Conservation (phyloP, 1,140 invertebrate species). For the Oscheius sp. region DNA sequence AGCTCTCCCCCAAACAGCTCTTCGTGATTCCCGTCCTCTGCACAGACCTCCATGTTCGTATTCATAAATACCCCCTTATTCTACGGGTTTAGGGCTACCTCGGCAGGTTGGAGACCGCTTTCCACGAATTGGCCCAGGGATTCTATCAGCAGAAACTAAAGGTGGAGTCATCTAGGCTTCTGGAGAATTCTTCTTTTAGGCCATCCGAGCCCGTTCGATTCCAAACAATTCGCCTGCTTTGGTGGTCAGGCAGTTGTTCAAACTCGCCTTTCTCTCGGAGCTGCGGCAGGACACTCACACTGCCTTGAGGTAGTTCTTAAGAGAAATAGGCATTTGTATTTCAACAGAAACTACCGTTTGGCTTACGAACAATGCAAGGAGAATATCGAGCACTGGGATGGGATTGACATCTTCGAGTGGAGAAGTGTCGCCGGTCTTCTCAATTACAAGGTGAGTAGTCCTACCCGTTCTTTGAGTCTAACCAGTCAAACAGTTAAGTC, state of each 20-base stretch:
- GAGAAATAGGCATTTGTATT: not conserved
- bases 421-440: slow-evolving; percentile 90
- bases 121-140: slow-evolving; percentile 83
- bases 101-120: slow-evolving; percentile 77
- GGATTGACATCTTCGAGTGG: slow-evolving; percentile 86
- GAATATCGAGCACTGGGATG: slow-evolving; percentile 79
- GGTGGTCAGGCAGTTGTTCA: slow-evolving; percentile 89
- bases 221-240: slow-evolving; percentile 38
- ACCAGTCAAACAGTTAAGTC: not conserved
- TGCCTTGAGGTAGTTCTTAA: slow-evolving; percentile 72
- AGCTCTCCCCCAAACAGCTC: slow-evolving; percentile 83
- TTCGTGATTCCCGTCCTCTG: slow-evolving; percentile 74
- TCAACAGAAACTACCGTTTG: slow-evolving; percentile 81
- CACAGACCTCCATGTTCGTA: not conserved
- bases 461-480: not conserved
- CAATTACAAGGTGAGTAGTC: slow-evolving; percentile 78
- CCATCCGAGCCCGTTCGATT: slow-evolving; percentile 69
- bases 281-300: slow-evolving; percentile 81
- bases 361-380: slow-evolving; percentile 78
- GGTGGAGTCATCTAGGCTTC: not conserved
- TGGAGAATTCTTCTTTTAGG: slow-evolving; percentile 61
- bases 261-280: slow-evolving; percentile 90
- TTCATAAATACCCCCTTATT: not conserved
- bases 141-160: slow-evolving; percentile 78
- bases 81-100: slow-evolving; percentile 67